Evolutionary conservation across 2,888 invertebrate genomes (phyloP).

Genomic region (Prenolepis imparis): DNA sequence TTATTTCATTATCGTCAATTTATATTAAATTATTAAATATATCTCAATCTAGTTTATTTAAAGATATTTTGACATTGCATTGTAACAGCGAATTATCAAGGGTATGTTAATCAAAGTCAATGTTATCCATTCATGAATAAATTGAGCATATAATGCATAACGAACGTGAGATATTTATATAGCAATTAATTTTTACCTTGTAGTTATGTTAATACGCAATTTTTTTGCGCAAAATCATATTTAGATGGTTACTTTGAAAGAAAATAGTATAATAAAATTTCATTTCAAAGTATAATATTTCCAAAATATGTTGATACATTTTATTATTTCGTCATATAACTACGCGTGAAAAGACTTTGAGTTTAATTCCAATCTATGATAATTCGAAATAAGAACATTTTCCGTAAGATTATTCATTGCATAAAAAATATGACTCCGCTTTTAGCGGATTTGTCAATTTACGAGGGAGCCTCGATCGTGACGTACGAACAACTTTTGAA

Average conservation of each 20-base stretch:
- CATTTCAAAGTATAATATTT: not conserved
- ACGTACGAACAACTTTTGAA: constrained; percentile 87
- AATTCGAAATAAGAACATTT: constrained; percentile 18
- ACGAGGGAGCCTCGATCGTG: constrained; percentile 77
- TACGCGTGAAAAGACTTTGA: not conserved
- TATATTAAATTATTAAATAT: not conserved
- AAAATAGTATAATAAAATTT: not conserved
- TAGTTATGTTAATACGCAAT: not conserved
- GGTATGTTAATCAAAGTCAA: not conserved
- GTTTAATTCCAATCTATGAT: not conserved
- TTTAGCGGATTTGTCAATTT: constrained; percentile 77
- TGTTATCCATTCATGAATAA: not conserved
- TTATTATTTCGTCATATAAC: constrained; percentile 23
- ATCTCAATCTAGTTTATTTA: constrained; percentile 4
- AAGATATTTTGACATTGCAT: not conserved
- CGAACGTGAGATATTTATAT: not conserved
- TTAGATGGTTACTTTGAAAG: constrained; percentile 2
- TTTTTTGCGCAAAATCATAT: not conserved
- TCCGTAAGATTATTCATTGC: not conserved
- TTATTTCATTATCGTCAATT: constrained; percentile 10
- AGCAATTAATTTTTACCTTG: not conserved
- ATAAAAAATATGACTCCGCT: not conserved
- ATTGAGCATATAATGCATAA: not conserved
- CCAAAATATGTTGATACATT: constrained; percentile 18
- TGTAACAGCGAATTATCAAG: not conserved